These are phyloP conservation scores for Heteronetta atricapilla DNA, from an alignment of 2,113 vertebrate genomes.

Conservation along the genomic window DNA sequence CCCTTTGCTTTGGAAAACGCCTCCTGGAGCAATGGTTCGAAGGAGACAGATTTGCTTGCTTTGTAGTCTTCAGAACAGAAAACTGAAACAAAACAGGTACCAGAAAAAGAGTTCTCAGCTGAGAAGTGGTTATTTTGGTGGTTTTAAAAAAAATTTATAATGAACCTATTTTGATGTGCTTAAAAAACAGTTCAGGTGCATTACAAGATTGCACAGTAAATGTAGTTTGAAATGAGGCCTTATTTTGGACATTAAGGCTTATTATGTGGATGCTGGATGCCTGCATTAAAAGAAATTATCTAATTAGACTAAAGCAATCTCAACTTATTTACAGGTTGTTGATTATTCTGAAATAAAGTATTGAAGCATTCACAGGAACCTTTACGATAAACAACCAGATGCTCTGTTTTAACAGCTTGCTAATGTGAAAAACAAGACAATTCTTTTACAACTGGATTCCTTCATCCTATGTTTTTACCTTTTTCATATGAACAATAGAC, in stretches of 20 bases:
- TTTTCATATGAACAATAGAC: neutral
- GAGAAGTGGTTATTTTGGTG: fast-evolving
- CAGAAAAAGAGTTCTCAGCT: neutral
- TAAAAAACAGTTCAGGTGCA: neutral
- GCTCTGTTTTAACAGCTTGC: neutral
- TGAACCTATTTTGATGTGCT: neutral
- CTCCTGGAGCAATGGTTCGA: neutral
- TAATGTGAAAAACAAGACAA: neutral
- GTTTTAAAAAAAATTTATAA: neutral
- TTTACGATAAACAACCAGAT: neutral
- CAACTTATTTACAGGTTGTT: neutral
- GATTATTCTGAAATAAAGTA: neutral
- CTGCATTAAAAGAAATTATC: neutral
- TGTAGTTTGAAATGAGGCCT: neutral
- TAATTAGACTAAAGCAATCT: neutral
- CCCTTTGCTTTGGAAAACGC: neutral
- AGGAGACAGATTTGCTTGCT: neutral
- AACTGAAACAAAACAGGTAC: neutral
- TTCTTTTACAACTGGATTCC: neutral
- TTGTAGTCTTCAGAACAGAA: neutral
- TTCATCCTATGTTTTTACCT: neutral
- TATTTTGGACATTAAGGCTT: neutral
- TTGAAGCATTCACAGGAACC: neutral
- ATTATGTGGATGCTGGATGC: fast-evolving
- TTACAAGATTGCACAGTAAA: neutral